Base-by-base conservation (phyloP, 2,888 invertebrate species). In the Leucophenga maculata region DNA sequence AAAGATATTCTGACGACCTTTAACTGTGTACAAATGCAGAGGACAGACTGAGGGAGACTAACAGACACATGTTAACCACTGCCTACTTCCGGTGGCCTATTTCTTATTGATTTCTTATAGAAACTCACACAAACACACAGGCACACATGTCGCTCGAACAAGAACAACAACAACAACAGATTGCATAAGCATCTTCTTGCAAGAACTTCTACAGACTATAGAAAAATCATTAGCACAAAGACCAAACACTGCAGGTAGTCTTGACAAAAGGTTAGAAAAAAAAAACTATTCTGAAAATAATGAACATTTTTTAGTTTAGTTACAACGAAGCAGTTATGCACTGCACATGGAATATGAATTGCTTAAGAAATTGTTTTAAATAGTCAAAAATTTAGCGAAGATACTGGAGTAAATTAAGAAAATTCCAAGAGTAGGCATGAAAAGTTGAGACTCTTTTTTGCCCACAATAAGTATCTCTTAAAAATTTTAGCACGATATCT, bases 161-260 rank as follows among this genome's bases (percentile, higher is more conserved):
- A 77, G 75, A 79, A 80, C 80, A 80, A 82, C 67, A 65, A 68
- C 72, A 69, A 77, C 76, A 79, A 80, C 80, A 80, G 80, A 82
- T 80, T 81, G 80, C 80, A 81, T 82, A 80, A 57, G 46, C 22
- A 69, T 50, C 39, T 39, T 50, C 39, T 39, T 39, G 39, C 39
- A 11, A 39, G 39, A 8, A 11, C 39, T n/a, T n/a, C n/a, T 39
- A 39, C 48, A 62, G 68, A 66, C 69, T 78, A 80, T 82, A 80
- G 80, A 78, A 82, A 78, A 81, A 82, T 81, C 82, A 81, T 81
- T 81, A 81, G 79, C 79, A 76, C 69, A 75, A 75, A 75, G 54
- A 69, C 14, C 55, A 60, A 39, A 31, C 67, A 26, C 59, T 59
- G 73, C 73, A 74, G 71, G 57, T 69, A 60, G 69, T 72, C 59